Evolutionary conservation across 2,888 invertebrate species (phyloP).

Genomic region (Laspeyria flexula): DNA sequence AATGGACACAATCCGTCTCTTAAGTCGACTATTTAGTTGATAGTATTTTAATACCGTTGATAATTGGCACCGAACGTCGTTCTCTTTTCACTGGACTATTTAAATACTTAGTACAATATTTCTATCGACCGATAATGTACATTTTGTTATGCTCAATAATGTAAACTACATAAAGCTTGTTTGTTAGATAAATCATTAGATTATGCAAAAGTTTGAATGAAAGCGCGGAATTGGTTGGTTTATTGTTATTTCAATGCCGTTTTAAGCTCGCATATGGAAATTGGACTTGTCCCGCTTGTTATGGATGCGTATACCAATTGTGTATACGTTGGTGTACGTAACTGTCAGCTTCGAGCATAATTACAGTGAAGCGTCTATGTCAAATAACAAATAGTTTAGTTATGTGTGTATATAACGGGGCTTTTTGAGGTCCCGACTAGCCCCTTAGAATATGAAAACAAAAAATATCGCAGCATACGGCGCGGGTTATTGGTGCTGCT

Average conservation of each 20-base stretch:
- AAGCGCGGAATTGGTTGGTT: constrained; percentile 9
- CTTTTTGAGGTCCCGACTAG: too few species aligned
- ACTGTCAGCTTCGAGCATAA: too few species aligned
- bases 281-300: too few species aligned
- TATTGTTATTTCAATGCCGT: background rate
- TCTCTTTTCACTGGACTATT: constrained; percentile 51
- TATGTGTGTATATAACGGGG: too few species aligned
- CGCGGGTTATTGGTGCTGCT: too few species aligned
- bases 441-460: too few species aligned
- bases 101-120: constrained; percentile 24
- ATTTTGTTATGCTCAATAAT: constrained; percentile 51
- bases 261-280: background rate
- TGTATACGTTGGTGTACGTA: too few species aligned
- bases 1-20: constrained; percentile 26
- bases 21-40: constrained; percentile 29
- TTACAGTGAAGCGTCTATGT: too few species aligned
- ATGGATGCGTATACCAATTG: too few species aligned
- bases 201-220: constrained; percentile 31
- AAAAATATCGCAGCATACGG: too few species aligned
- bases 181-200: constrained; percentile 27
- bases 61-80: constrained; percentile 44
- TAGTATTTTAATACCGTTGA: constrained; percentile 36
- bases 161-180: constrained; percentile 3
- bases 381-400: too few species aligned
- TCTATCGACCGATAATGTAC: constrained; percentile 22